Evolutionary conservation across 1,140 invertebrate genomes (phyloP), one percentile per base, ranked within the genome.

Genomic region (Drosophila asahinai): DNA sequence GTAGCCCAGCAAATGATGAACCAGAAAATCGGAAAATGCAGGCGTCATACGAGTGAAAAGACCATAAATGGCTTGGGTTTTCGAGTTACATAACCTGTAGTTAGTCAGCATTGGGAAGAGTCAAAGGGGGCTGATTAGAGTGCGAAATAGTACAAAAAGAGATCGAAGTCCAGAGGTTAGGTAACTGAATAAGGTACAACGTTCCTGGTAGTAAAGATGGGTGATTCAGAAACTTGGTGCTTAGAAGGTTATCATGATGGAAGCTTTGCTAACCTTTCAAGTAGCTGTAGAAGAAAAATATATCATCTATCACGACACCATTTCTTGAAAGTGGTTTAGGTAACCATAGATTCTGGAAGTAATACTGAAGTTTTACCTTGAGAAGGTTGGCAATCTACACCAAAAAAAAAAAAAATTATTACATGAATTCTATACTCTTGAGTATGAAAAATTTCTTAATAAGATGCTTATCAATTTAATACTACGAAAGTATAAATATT

Each of bases 1-100:
- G 63, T 66, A 63, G 58, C 58, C 27, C 17, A 45, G 40, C 57
- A 25, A 63, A 66, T 63, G 43, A 66, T 66, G 22, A 58, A 43
- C 57, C 57, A 14, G 57, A 59, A 59, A 59, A 59, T 59, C 57
- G 57, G 57, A 59, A 59, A 59, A 59, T 30, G 38, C 57, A 15
- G 25, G 40, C 63, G 19, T 65, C 58, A 45, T 36, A 33, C 19
- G 7, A 33, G 14, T 12, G 17, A 61, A 65, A 30, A 40, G 14
- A 15, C 17, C 52, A 19, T 40, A 55, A 55, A 22, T 15, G 33
- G 7, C n/a, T 40, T 14, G 1, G 22, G 33, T n/a, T 40, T 40
- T 25, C 42, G 36, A 22, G 15, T 58, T 58, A 45, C 55, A 25
- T 58, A 27, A 59, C 8, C 8, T 11, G 5, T 57, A n/a, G 36